Evolutionary conservation across 2,797 vertebrate species (phyloP).

Genomic region (Premnoplex brunnescens): DNA sequence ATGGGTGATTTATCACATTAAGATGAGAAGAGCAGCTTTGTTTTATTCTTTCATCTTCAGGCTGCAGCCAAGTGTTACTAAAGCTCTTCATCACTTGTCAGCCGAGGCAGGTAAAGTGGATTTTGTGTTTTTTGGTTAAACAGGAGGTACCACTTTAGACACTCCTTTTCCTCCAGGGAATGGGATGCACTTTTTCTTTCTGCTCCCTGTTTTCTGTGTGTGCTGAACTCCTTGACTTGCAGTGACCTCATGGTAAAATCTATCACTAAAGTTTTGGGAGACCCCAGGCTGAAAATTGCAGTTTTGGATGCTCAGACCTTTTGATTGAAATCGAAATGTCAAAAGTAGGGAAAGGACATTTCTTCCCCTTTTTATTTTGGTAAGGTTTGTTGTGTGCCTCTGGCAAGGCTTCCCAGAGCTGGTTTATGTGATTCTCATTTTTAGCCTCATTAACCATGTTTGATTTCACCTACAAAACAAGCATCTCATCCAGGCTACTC

Average conservation of each 20-base stretch:
- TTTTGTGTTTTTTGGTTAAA: constrained; percentile 46
- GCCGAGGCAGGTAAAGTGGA: constrained; percentile 34
- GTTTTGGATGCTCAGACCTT: neutral
- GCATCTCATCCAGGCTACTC: neutral
- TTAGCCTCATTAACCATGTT: neutral
- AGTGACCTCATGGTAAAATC: accelerated
- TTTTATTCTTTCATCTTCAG: constrained; percentile 29
- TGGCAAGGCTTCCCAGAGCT: neutral
- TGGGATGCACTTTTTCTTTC: neutral
- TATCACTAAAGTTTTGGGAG: neutral
- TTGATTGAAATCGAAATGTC: neutral
- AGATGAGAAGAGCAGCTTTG: constrained; percentile 23
- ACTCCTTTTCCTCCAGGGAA: neutral
- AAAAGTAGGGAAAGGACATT: neutral
- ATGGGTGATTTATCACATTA: neutral
- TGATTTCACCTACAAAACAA: neutral
- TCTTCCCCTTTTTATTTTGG: neutral
- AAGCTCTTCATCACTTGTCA: constrained; percentile 48
- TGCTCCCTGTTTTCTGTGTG: neutral
- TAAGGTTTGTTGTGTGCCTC: neutral
- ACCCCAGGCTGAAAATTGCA: neutral
- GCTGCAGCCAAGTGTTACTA: constrained; percentile 25
- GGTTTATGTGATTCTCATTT: neutral
- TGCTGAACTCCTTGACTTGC: neutral
- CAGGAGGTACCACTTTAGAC: constrained; percentile 38